Base-by-base conservation (phyloP, 2,113 vertebrate genomes). In the Seriola quinqueradiata region DNA sequence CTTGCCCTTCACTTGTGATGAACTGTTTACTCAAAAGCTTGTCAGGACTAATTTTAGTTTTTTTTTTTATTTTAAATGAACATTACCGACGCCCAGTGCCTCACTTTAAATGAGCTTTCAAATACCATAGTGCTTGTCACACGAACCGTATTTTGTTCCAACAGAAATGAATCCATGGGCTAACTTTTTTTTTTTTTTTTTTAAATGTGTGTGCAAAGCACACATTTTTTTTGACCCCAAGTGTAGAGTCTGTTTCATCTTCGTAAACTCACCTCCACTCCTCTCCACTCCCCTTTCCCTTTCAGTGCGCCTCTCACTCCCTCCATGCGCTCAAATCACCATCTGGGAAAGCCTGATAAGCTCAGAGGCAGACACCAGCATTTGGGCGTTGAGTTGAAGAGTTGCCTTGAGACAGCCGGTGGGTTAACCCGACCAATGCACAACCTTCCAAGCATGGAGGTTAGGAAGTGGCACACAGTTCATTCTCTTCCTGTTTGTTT, bases 331-430 rank as follows among this genome's bases (percentile, higher is more conserved):
- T 89, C 87, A 83, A 84, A 84, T 90, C 91, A 86, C 90, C 90
- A 88, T 92, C 93, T 94, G 93, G 92, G 86, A 75, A 76, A 79
- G 83, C 73, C 91, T 89, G 93, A 94, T 94, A 94, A 94, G 93
- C 93, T 90, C 78, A 10, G 84, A 83, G 81, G 89, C 92, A 90
- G 91, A 90, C 89, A 81, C 80, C 85, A 66, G 89, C 86, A 67
- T 91, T 77, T 76, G 85, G 87, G 82, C 84, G 44, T 77, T 75
- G 90, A 81, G 85, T 83, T 88, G 90, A 90, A 81, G 83, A 79
- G 88, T 89, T 78, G 85, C 79, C 70, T 75, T 55, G 80, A 90
- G 84, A 86, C 83, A 77, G 84, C 83, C 60, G 58, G 64, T 42
- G 79, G 87, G 89, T 91, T 88, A 85, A 87, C 75, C 83, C 38